Evolutionary conservation across 2,113 vertebrate genomes (phyloP).

Genomic region (Puma concolor): DNA sequence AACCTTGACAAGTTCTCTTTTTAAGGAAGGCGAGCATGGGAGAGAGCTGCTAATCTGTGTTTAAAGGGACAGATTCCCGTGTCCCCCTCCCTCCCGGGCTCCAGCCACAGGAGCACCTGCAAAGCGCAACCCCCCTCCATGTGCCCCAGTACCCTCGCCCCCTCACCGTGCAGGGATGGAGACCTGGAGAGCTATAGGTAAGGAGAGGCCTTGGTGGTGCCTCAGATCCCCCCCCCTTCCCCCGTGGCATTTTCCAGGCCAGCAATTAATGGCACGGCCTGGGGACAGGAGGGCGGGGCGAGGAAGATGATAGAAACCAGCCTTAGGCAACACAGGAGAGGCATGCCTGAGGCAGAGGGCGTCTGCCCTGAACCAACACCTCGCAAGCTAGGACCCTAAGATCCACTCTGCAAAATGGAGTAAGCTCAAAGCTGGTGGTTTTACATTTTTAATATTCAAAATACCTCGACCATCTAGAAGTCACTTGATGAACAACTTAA

Average conservation of each 20-base stretch:
- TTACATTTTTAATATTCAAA: too few species aligned
- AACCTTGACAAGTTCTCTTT: conserved; percentile 86
- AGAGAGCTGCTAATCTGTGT: conserved; percentile 79
- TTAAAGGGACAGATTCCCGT: conserved; percentile 79
- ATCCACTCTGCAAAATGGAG: not conserved
- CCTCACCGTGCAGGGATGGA: not conserved
- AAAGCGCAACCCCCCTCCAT: too few species aligned
- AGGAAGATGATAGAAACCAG: not conserved
- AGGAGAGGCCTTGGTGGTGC: not conserved
- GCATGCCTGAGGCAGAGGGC: not conserved
- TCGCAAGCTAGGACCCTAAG: not conserved
- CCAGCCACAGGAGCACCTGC: not conserved
- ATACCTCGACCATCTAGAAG: not conserved
- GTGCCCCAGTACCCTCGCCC: rapidly evolving
- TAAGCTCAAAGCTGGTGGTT: not conserved
- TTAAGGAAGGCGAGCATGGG: conserved; percentile 67
- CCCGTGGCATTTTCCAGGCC: not conserved
- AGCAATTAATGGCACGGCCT: not conserved
- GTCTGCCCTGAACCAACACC: rapidly evolving
- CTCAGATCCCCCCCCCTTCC: conserved; percentile 31
- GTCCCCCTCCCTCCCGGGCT: conserved; percentile 29
- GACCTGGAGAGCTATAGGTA: not conserved
- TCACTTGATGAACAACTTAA: not conserved
- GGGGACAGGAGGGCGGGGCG: rapidly evolving
- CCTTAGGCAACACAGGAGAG: not conserved